Evolutionary conservation across 2,113 vertebrate genomes (phyloP).

Genomic region (Galbula dea): DNA sequence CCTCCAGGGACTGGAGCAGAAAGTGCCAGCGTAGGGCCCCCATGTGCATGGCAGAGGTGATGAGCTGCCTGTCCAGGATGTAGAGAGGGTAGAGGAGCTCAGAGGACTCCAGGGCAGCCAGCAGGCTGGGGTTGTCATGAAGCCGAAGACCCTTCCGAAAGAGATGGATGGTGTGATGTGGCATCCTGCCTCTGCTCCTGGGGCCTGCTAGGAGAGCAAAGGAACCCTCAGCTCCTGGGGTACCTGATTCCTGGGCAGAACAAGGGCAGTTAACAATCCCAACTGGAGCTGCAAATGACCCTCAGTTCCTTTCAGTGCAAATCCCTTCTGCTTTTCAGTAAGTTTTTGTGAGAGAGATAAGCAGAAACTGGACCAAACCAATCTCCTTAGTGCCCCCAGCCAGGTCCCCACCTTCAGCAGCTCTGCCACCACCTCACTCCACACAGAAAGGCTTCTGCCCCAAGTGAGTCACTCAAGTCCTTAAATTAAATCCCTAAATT

Average conservation of each 20-base stretch:
- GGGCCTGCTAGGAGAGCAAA: neutral
- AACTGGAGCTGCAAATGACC: neutral
- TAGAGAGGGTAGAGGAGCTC: constrained; percentile 47
- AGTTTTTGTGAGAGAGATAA: neutral
- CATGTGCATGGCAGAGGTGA: neutral
- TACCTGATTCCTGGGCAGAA: neutral
- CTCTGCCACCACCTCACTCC: neutral
- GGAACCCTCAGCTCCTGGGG: neutral
- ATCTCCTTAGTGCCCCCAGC: neutral
- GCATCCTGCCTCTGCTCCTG: neutral
- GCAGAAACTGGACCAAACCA: neutral
- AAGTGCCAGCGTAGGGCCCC: constrained; percentile 64
- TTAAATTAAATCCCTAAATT: neutral
- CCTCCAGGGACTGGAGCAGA: constrained; percentile 60
- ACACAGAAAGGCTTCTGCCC: neutral
- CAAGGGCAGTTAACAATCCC: neutral
- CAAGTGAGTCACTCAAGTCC: neutral
- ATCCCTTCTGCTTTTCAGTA: neutral
- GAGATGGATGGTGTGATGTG: constrained; percentile 61
- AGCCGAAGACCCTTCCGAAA: constrained; percentile 68
- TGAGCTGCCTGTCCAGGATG: constrained; percentile 56
- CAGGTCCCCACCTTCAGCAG: neutral
- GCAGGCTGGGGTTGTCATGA: constrained; percentile 61
- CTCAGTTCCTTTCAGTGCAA: neutral
- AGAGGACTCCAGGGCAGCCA: constrained; percentile 58